These are phyloP conservation scores for Ceyx melanurus DNA, from an alignment of 2,113 vertebrate species.

Conservation along the genomic window DNA sequence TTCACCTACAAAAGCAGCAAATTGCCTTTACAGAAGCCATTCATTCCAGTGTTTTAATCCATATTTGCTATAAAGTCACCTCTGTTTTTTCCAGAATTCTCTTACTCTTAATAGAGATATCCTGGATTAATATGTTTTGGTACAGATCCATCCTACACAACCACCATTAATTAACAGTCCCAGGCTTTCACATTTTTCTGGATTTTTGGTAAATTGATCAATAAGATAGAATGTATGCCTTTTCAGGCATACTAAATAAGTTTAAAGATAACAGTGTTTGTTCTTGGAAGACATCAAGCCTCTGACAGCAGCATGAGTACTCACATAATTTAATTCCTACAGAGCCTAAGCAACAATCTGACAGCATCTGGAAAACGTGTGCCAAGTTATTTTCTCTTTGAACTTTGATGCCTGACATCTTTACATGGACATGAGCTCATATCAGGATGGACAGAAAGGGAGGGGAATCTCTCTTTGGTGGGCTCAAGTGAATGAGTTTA, in stretches of 20 bases:
- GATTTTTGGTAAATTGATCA: not conserved
- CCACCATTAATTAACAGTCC: not conserved
- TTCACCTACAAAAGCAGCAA: conserved; percentile 16
- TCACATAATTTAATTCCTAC: conserved; percentile 55
- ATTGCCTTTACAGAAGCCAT: not conserved
- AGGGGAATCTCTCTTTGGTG: conserved; percentile 33
- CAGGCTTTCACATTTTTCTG: not conserved
- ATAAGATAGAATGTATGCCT: not conserved
- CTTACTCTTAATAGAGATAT: not conserved
- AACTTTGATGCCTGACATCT: conserved; percentile 52
- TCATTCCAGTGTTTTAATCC: not conserved
- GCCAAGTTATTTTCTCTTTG: conserved; percentile 58
- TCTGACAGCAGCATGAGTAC: conserved; percentile 21
- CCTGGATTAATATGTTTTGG: not conserved
- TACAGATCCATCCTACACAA: not conserved
- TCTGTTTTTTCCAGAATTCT: not conserved
- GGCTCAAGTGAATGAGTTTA: conserved; percentile 43
- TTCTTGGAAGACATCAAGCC: conserved; percentile 1
- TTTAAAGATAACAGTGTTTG: not conserved
- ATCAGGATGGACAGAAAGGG: conserved; percentile 41
- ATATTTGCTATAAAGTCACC: not conserved
- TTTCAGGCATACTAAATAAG: not conserved
- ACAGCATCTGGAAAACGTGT: conserved; percentile 42
- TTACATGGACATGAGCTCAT: conserved; percentile 52
- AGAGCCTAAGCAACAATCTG: conserved; percentile 36